Percentiles rank a stretch among this genome's conserved stretches.
These are phyloP conservation scores for Ephestia elutella DNA, from an alignment of 1,140 invertebrate species.

Conservation along the genomic window DNA sequence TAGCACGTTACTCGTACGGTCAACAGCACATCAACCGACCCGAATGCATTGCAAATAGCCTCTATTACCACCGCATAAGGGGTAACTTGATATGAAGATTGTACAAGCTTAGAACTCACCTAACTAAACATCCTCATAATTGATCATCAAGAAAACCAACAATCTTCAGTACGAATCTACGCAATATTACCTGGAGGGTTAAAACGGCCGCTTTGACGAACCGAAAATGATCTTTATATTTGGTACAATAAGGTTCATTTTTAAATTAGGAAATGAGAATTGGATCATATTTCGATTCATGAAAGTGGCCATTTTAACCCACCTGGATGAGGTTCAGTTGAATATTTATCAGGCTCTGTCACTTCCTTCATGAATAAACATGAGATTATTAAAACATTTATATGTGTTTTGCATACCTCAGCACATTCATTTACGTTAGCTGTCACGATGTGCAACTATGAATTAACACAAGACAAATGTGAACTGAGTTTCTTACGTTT, in stretches of 20 bases:
- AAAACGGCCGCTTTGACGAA: too few species aligned
- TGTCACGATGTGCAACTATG: not conserved
- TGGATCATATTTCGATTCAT: too few species aligned
- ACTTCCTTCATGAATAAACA: constrained; percentile 33
- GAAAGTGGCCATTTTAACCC: too few species aligned
- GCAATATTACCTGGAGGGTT: too few species aligned
- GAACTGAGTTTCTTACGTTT: not conserved
- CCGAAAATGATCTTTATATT: too few species aligned
- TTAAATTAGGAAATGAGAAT: too few species aligned
- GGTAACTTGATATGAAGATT: too few species aligned
- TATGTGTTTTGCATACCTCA: constrained; percentile 13
- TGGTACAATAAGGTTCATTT: too few species aligned
- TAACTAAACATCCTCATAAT: not conserved
- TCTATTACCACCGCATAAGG: too few species aligned
- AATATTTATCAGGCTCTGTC: constrained; percentile 33
- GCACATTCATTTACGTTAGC: constrained; percentile 5
- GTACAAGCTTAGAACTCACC: not conserved
- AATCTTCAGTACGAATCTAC: constrained; percentile 22
- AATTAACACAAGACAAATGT: not conserved
- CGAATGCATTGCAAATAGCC: too few species aligned
- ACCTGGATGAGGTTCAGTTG: constrained; percentile 29
- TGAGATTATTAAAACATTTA: constrained; percentile 25
- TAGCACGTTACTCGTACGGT: too few species aligned
- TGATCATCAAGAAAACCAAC: not conserved
- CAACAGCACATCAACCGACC: too few species aligned